phyloP scores from a whole-genome alignment of 1,140 invertebrate species.

The Chlorops oryzae region DNA sequence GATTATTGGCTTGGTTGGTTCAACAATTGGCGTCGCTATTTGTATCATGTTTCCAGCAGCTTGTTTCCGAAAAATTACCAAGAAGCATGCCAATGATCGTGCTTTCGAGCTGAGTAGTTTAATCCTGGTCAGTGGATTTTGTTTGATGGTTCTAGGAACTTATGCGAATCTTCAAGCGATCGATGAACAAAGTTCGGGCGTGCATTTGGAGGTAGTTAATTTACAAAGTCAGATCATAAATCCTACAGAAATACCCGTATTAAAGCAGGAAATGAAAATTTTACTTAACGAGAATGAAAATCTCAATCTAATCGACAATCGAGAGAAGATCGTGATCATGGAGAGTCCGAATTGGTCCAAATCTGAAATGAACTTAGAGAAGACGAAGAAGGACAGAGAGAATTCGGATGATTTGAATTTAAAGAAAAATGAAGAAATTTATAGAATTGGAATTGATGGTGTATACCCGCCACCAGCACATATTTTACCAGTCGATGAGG shows the following conservation, averaged over 20 bases:
- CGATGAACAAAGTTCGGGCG: conserved; percentile 53
- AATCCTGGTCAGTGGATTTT: conserved; percentile 67
- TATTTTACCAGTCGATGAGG: no score
- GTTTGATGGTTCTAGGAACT: conserved; percentile 78
- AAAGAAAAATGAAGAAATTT: no score
- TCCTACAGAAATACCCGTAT: conserved; percentile 10
- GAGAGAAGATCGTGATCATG: no score
- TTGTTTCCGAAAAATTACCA: conserved; percentile 65
- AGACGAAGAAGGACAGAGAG: no score
- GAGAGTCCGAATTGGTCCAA: no score
- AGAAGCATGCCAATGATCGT: conserved; percentile 68
- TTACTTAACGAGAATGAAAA: no score
- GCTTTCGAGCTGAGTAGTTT: conserved; percentile 66
- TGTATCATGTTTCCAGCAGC: conserved; percentile 86
- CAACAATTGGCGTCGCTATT: conserved; percentile 90
- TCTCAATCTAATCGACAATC: no score
- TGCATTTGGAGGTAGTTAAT: conserved; percentile 26
- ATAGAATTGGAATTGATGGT: no score
- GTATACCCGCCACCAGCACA: no score
- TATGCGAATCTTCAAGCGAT: conserved; percentile 77
- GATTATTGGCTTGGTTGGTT: conserved; percentile 84
- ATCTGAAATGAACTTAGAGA: no score
- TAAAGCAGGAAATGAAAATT: no score
- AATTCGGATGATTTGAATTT: no score
- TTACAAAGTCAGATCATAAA: conserved; percentile 17